Evolutionary conservation across 2,888 invertebrate species (phyloP).

Genomic region (Acronicta alni): DNA sequence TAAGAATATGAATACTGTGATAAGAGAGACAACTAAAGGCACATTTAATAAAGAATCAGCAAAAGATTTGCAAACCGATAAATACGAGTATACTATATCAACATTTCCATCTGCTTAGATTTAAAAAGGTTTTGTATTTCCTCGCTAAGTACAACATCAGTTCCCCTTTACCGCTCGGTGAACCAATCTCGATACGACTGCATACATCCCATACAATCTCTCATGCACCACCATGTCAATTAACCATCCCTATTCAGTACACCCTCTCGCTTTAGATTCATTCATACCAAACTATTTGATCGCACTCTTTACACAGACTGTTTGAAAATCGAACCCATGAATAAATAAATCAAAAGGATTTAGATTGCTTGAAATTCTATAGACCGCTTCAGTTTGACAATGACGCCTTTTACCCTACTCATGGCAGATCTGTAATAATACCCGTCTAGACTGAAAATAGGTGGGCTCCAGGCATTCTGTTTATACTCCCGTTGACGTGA

Average conservation of each 20-base stretch:
- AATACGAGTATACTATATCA: slow-evolving; percentile 1
- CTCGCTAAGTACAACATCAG: slow-evolving; percentile 29
- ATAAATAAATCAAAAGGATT: slow-evolving; percentile 61
- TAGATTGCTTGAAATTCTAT: slow-evolving; percentile 67
- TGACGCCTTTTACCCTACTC: slow-evolving; percentile 64
- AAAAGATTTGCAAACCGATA: background rate
- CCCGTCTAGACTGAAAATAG: slow-evolving; percentile 58
- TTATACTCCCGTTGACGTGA: slow-evolving; percentile 61
- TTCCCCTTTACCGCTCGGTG: slow-evolving; percentile 18
- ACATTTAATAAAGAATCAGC: no score
- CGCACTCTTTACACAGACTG: slow-evolving; percentile 5
- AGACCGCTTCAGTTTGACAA: slow-evolving; percentile 54
- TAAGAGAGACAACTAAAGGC: no score
- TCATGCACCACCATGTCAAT: slow-evolving; percentile 46
- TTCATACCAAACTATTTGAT: slow-evolving; percentile 41
- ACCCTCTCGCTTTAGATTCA: slow-evolving; percentile 43
- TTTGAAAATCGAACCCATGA: slow-evolving; percentile 8
- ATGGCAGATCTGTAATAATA: slow-evolving; percentile 65
- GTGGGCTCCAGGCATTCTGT: slow-evolving; percentile 43
- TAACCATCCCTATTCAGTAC: slow-evolving; percentile 40
- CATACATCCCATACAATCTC: slow-evolving; percentile 26
- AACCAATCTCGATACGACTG: slow-evolving; percentile 34
- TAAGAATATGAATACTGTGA: no score
- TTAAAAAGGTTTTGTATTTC: slow-evolving; percentile 42
- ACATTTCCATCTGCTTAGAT: slow-evolving; percentile 19